These are phyloP conservation scores for Drosophila nasuta DNA, from an alignment of 1,140 invertebrate species.

Conservation along the genomic window DNA sequence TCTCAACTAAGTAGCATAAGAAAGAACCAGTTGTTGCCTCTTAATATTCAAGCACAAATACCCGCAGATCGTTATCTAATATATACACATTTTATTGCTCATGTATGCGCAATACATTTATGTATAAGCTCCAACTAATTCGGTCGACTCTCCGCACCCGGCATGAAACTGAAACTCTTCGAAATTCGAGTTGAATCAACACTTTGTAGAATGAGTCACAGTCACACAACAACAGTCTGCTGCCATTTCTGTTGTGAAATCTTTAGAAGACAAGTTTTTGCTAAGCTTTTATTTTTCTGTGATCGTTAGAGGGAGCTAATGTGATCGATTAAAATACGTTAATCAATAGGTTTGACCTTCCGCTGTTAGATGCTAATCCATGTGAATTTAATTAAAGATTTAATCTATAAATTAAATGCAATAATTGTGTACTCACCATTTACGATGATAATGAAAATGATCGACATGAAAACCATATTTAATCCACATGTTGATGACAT, in stretches of 20 bases:
- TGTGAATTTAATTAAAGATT: no score
- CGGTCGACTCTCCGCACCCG: neutral
- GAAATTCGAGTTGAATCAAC: conserved; percentile 3
- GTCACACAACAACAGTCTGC: neutral
- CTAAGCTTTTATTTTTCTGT: neutral
- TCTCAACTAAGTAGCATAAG: conserved; percentile 19
- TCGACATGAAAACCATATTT: conserved; percentile 84
- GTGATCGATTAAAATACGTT: neutral
- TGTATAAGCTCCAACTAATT: conserved; percentile 22
- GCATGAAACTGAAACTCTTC: conserved; percentile 27
- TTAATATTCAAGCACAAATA: neutral
- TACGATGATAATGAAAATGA: conserved; percentile 85
- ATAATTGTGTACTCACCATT: conserved; percentile 68
- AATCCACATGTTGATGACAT: conserved; percentile 85
- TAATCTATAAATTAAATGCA: no score
- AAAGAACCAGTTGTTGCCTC: conserved; percentile 31
- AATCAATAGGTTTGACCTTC: neutral
- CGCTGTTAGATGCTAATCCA: neutral
- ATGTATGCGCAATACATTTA: neutral
- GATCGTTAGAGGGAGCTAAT: neutral
- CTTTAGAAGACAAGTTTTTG: conserved; percentile 5
- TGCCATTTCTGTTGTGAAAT: conserved; percentile 21
- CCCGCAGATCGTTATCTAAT: conserved; percentile 24
- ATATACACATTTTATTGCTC: neutral
- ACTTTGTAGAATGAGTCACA: conserved; percentile 21